phyloP scores from a whole-genome alignment of 1,140 invertebrate species.

The Metaphire vulgaris region DNA sequence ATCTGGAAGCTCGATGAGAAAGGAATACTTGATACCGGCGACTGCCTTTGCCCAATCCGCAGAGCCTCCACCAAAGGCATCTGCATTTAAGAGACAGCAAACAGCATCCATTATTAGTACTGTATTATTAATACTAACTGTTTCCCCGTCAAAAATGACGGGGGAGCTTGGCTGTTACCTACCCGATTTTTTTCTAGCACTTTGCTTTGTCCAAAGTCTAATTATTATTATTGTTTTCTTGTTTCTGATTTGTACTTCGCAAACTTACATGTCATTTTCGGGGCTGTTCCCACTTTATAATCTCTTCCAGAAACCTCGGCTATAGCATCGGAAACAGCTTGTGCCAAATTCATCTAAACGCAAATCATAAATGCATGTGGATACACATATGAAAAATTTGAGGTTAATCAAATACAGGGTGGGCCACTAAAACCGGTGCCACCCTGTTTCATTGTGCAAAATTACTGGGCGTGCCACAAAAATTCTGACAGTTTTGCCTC shows the following conservation, averaged over 20 bases:
- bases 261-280: not conserved
- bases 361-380: too few relatives aligned
- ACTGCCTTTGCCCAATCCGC: slow-evolving; percentile 39
- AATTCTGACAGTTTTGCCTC: too few relatives aligned
- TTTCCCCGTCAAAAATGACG: not conserved
- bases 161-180: too few relatives aligned
- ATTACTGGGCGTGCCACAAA: too few relatives aligned
- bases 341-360: not conserved
- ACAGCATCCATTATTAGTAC: not conserved
- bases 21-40: slow-evolving; percentile 35
- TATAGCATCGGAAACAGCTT: not conserved
- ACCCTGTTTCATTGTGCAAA: too few relatives aligned
- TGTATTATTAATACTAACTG: not conserved
- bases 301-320: not conserved
- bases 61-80: slow-evolving; percentile 25
- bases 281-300: not conserved
- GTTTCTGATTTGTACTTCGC: too few relatives aligned
- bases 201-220: not conserved
- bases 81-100: slow-evolving; percentile 3
- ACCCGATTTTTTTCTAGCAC: slow-evolving; percentile 6
- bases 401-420: too few relatives aligned
- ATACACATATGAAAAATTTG: too few relatives aligned
- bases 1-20: slow-evolving; percentile 38
- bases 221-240: not conserved
- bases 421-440: too few relatives aligned